phyloP scores from a whole-genome alignment of 2,113 vertebrate genomes.

The Epinephelus lanceolatus region DNA sequence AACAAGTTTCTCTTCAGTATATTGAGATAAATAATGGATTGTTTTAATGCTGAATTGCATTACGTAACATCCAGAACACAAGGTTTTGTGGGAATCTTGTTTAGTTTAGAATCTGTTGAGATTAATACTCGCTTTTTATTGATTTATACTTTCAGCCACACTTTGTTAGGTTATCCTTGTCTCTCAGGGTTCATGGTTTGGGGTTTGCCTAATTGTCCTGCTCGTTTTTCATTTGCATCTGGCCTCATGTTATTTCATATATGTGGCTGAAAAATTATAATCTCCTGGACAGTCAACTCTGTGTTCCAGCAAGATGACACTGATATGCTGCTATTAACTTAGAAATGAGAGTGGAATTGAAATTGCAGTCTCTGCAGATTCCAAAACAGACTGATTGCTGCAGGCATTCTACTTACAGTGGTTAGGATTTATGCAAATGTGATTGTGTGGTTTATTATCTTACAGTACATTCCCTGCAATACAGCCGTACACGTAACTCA shows the following conservation, averaged over 20 bases:
- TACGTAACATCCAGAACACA: constrained; percentile 7
- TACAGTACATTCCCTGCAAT: not conserved
- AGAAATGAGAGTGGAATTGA: constrained; percentile 40
- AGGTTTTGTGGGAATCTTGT: constrained; percentile 17
- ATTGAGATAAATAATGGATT: constrained; percentile 15
- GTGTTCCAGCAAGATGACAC: constrained; percentile 47
- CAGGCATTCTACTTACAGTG: constrained; percentile 20
- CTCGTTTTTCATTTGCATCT: constrained; percentile 48
- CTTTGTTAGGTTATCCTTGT: constrained; percentile 35
- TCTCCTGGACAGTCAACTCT: constrained; percentile 23
- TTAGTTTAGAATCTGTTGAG: not conserved
- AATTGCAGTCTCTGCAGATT: constrained; percentile 37
- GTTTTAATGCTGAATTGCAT: constrained; percentile 16
- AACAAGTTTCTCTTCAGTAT: not conserved
- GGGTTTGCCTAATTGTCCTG: constrained; percentile 48
- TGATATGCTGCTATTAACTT: constrained; percentile 62
- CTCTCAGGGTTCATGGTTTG: constrained; percentile 45
- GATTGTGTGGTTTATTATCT: constrained; percentile 56
- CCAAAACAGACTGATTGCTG: constrained; percentile 45
- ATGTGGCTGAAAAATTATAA: constrained; percentile 34
- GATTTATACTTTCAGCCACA: constrained; percentile 37
- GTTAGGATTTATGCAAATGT: constrained; percentile 59
- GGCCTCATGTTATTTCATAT: constrained; percentile 39
- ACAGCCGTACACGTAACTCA: constrained; percentile 22
- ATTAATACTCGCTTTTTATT: constrained; percentile 20